A percentile compares a stretch with the other conserved stretches of the same genome.
Evolutionary conservation across 2,113 vertebrate species (phyloP).

Genomic region (Erythrolamprus reginae): DNA sequence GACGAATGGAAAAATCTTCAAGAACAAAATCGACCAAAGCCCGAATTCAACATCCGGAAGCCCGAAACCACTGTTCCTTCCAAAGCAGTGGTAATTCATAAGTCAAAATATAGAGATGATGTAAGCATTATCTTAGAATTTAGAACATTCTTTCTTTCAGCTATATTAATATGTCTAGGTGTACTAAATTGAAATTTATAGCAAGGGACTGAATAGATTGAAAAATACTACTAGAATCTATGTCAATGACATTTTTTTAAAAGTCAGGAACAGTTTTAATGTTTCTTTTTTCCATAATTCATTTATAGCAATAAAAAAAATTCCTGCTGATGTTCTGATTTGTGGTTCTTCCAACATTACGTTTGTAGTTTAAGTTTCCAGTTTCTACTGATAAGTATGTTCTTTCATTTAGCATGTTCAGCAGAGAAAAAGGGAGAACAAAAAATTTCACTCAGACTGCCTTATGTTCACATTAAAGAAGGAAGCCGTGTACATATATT

Average conservation of each 20-base stretch:
- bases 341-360: neutral
- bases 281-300: neutral
- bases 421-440: neutral
- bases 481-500: neutral
- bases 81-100: constrained; percentile 92
- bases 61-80: constrained; percentile 82
- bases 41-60: constrained; percentile 92
- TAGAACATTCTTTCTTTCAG: constrained; percentile 27
- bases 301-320: neutral
- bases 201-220: constrained; percentile 4
- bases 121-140: constrained; percentile 68
- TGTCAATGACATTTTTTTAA: neutral
- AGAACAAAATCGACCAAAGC: constrained; percentile 81
- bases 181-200: constrained; percentile 11
- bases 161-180: neutral
- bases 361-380: neutral
- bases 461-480: neutral
- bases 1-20: constrained; percentile 95
- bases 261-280: neutral
- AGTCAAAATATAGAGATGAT: constrained; percentile 79
- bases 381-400: neutral
- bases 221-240: neutral
- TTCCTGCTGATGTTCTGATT: neutral
- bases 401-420: neutral
- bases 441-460: neutral